phyloP scores from a whole-genome alignment of 1,140 invertebrate species.

The Diploscapter pachys region DNA sequence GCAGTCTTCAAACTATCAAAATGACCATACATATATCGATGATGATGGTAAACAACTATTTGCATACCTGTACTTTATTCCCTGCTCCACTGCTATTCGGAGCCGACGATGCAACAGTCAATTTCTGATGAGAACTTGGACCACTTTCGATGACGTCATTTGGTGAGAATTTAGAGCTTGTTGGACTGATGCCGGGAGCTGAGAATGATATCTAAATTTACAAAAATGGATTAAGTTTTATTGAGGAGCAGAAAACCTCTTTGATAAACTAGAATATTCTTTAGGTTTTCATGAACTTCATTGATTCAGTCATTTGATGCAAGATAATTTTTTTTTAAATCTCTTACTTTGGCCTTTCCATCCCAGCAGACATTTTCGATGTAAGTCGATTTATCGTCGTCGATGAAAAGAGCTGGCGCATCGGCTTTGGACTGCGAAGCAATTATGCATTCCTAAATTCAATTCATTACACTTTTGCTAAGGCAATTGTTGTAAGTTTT shows the following conservation, averaged over 20 bases:
- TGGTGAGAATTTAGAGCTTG: too few species aligned
- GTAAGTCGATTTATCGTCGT: conserved; percentile 34
- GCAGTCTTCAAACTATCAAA: too few species aligned
- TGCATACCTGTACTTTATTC: too few species aligned
- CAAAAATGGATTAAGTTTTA: background rate
- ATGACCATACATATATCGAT: too few species aligned
- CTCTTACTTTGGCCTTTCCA: background rate
- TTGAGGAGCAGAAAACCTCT: background rate
- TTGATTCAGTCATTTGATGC: conserved; percentile 4
- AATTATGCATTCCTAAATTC: conserved; percentile 34
- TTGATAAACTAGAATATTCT: conserved; percentile 1
- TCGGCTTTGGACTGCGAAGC: conserved; percentile 30
- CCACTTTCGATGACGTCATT: too few species aligned
- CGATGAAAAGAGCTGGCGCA: conserved; percentile 34
- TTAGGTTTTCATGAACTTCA: conserved; percentile 10
- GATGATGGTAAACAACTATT: too few species aligned
- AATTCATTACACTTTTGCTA: background rate
- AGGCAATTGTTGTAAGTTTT: too few species aligned
- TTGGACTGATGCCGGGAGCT: background rate
- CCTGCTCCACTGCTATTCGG: too few species aligned
- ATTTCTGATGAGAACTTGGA: too few species aligned
- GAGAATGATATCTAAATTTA: background rate
- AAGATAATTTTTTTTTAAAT: conserved; percentile 14
- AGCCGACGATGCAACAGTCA: too few species aligned
- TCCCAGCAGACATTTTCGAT: conserved; percentile 31